These are phyloP conservation scores for Dipodomys ordii DNA, from an alignment of 2,113 vertebrate genomes.

Conservation along the genomic window DNA sequence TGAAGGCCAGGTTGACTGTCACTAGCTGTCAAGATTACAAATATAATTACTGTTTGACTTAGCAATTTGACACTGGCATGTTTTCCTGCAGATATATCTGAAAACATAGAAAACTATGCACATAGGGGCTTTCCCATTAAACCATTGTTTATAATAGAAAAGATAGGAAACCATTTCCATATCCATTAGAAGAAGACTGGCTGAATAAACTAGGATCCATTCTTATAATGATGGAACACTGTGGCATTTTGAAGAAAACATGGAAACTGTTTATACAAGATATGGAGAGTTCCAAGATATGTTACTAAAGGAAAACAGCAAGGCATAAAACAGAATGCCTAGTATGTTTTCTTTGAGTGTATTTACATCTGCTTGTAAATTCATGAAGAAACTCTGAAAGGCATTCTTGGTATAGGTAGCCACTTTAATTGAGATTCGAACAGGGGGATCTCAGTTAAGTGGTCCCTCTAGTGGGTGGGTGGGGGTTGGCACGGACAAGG, in stretches of 20 bases:
- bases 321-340: neutral
- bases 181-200: constrained; percentile 31
- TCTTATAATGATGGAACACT: constrained; percentile 21
- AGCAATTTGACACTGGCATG: neutral
- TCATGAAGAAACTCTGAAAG: neutral
- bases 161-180: constrained; percentile 60
- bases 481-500: too few relatives aligned
- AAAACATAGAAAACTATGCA: neutral
- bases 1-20: neutral
- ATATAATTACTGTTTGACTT: constrained; percentile 41
- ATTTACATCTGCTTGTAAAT: neutral
- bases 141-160: constrained; percentile 64
- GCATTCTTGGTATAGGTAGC: neutral
- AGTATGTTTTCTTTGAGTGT: neutral
- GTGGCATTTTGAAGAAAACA: constrained; percentile 37
- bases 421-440: neutral
- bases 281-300: neutral
- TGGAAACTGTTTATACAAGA: constrained; percentile 13
- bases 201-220: constrained; percentile 45
- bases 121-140: constrained; percentile 28
- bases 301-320: neutral
- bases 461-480: neutral
- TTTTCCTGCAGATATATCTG: constrained; percentile 27
- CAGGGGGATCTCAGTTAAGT: neutral
- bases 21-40: neutral